Evolutionary conservation across 2,797 vertebrate species (phyloP).

Genomic region (Mastacembelus armatus): DNA sequence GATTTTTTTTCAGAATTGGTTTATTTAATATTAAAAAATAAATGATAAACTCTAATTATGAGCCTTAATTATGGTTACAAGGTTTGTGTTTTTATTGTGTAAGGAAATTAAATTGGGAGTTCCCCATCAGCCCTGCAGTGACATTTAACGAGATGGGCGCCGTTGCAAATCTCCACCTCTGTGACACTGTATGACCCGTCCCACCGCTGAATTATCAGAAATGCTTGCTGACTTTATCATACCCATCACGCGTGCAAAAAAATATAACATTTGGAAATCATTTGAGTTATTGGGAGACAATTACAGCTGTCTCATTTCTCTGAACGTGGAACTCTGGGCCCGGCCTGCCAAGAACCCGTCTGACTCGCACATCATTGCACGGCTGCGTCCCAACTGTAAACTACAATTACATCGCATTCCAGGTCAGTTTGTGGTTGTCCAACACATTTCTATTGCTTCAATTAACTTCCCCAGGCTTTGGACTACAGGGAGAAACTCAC

Average conservation of each 20-base stretch:
- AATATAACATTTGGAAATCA: constrained; percentile 47
- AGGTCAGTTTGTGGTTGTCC: constrained; percentile 80
- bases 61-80: too few species aligned
- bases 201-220: constrained; percentile 16
- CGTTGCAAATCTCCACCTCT: neutral
- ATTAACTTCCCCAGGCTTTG: constrained; percentile 66
- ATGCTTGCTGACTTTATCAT: constrained; percentile 23
- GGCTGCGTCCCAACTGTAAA: constrained; percentile 64
- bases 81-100: too few species aligned
- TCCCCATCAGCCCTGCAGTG: too few species aligned
- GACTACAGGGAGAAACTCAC: constrained; percentile 53
- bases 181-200: neutral
- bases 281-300: constrained; percentile 45
- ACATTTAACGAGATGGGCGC: neutral
- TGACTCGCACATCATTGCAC: constrained; percentile 42
- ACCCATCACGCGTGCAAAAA: constrained; percentile 35
- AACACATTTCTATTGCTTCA: constrained; percentile 74
- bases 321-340: constrained; percentile 44
- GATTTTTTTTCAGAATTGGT: too few species aligned
- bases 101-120: too few species aligned
- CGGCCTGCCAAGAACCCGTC: constrained; percentile 39
- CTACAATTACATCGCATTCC: constrained; percentile 79
- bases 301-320: constrained; percentile 45
- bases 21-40: too few species aligned
- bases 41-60: too few species aligned